phyloP scores from a whole-genome alignment of 2,113 vertebrate species.

The Scopus umbretta region DNA sequence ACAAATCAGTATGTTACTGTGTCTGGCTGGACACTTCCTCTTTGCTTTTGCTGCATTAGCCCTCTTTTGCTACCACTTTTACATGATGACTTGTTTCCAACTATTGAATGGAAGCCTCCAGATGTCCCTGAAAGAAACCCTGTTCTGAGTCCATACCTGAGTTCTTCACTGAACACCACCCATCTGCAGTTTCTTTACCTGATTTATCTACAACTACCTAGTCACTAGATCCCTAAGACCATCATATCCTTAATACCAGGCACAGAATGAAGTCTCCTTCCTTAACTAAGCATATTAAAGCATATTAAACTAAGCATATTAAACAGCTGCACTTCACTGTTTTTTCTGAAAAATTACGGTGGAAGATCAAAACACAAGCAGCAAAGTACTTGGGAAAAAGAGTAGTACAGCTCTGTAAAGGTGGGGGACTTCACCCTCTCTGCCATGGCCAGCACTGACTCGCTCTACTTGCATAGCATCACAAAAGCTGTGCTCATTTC shows the following conservation, averaged over 20 bases:
- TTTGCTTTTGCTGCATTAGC: not conserved
- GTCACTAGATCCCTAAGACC: not conserved
- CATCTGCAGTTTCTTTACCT: not conserved
- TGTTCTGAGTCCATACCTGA: not conserved
- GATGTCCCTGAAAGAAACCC: not conserved
- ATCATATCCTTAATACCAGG: not conserved
- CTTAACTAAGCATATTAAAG: not conserved
- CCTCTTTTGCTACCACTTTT: not conserved
- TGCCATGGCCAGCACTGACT: not conserved
- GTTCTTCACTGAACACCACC: not conserved
- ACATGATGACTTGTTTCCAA: not conserved
- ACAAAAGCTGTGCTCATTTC: not conserved
- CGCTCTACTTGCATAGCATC: accelerated
- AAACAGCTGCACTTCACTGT: not conserved
- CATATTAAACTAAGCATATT: not conserved
- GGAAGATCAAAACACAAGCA: not conserved
- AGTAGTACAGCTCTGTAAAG: not conserved
- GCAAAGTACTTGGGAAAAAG: not conserved
- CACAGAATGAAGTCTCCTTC: not conserved
- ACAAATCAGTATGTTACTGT: not conserved
- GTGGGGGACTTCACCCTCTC: not conserved
- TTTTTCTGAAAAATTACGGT: not conserved
- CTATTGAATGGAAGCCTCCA: not conserved
- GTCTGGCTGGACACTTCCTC: not conserved
- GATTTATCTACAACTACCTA: not conserved